Evolutionary conservation across 2,888 invertebrate genomes (phyloP).

Genomic region (Plebejus argus): DNA sequence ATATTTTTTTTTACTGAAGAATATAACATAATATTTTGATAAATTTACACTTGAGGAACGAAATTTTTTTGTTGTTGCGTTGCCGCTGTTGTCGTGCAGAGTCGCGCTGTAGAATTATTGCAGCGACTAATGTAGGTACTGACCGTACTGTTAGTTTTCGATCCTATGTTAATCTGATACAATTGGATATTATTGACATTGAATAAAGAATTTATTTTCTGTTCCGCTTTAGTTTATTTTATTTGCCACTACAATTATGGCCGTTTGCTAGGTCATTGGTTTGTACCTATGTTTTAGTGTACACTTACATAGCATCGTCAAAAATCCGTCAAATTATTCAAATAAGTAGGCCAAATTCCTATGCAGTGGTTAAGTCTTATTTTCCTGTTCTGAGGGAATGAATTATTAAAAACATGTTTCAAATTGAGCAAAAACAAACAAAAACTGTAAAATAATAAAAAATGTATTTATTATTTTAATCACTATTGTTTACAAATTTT

Average conservation of each 20-base stretch:
- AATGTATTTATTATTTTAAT: neutral
- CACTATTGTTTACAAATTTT: neutral
- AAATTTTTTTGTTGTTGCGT: neutral
- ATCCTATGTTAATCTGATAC: slow-evolving; percentile 70
- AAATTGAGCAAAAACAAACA: too few species aligned
- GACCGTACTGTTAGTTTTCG: slow-evolving; percentile 46
- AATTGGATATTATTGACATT: slow-evolving; percentile 75
- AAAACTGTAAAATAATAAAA: neutral
- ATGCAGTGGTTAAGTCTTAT: neutral
- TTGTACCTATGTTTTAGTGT: neutral
- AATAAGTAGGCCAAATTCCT: neutral
- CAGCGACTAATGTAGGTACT: slow-evolving; percentile 22
- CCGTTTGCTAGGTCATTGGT: neutral
- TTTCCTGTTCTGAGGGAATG: too few species aligned
- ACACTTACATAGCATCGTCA: neutral
- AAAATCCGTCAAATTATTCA: neutral
- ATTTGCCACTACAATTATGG: neutral
- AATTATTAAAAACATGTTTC: neutral
- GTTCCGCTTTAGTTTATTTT: slow-evolving; percentile 63
- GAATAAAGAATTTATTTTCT: slow-evolving; percentile 79
- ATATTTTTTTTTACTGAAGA: neutral
- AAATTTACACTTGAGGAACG: neutral
- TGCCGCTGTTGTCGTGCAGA: neutral
- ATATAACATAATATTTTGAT: neutral
- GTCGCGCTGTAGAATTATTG: slow-evolving; percentile 1